Base-by-base conservation (phyloP, 2,888 invertebrate species). In the Germaria angustata region DNA sequence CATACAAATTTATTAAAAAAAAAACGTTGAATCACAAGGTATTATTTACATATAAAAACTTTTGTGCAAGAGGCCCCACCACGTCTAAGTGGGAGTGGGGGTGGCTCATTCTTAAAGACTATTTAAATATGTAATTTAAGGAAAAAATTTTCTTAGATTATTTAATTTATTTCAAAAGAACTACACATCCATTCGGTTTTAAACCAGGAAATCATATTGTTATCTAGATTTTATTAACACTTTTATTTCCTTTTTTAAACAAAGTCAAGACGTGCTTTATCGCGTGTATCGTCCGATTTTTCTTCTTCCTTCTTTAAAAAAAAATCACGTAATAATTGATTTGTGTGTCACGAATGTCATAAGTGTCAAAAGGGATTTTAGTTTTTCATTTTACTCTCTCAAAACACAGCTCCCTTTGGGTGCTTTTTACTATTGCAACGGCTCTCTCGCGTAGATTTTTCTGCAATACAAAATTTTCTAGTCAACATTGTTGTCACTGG, bases 311-410 rank as follows among this genome's bases (percentile, higher is more conserved):
- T 13, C 34, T 24, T 22, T n/a, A 44, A 71, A 44, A 81, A 87
- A 89, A 87, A 89, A 88, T 89, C 89, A 89, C 89, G 89, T 90
- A 90, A 89, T 87, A 89, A 88, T 88, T 89, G 90, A 89, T 89
- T 89, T 84, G 85, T 85, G 80, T 85, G 85, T 85, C 85, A 85
- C 81, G 82, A 85, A 83, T 84, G 84, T 84, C 81, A 84, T 84
- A 85, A 85, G 80, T 86, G 86, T 85, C 85, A 85, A 83, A 85
- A 69, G 24, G 8, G 15, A 8, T 6, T 51, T 51, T 51, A 49
- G 6, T 15, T 71, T 55, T 39, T 32, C 22, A 3, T 13, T 24
- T 1, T 17, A 20, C 7, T 44, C 63, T 44, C 28, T 51, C 4
- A 8, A 32, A 32, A 41, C 20, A 11, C 0, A 32, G 13, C 22